Conservation (phyloP, 2,113 vertebrate genomes). For the Vulpes lagopus region DNA sequence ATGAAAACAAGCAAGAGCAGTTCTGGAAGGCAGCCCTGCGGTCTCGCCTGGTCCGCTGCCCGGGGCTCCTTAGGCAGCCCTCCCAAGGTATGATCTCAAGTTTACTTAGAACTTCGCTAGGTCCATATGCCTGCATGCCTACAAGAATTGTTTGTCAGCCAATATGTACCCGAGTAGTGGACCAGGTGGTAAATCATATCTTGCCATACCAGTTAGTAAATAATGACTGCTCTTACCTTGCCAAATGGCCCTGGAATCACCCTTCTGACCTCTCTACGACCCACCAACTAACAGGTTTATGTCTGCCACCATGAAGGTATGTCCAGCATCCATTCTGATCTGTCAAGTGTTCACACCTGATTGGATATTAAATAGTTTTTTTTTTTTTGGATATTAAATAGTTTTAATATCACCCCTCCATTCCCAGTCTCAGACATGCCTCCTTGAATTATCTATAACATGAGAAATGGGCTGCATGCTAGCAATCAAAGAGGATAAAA, state of each 20-base stretch:
- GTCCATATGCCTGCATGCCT: fast-evolving
- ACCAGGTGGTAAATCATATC: background rate
- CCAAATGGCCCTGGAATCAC: no score
- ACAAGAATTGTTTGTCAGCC: background rate
- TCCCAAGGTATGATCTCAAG: background rate
- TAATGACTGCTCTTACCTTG: background rate
- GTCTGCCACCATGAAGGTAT: background rate
- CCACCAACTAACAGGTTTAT: background rate
- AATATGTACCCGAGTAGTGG: fast-evolving
- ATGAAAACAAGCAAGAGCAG: constrained; percentile 43
- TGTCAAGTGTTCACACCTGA: background rate
- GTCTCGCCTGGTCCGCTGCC: background rate
- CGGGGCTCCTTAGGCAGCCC: background rate
- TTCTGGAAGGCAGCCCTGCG: background rate
- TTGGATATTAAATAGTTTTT: background rate
- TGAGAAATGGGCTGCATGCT: background rate
- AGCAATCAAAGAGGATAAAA: background rate
- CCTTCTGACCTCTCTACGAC: background rate
- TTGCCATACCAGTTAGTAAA: background rate
- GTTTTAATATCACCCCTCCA: background rate
- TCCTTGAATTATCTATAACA: background rate
- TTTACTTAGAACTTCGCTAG: background rate
- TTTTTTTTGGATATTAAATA: background rate
- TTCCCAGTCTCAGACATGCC: background rate
- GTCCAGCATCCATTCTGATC: background rate